phyloP scores from a whole-genome alignment of 2,113 vertebrate genomes.

The Lagopus leucura region DNA sequence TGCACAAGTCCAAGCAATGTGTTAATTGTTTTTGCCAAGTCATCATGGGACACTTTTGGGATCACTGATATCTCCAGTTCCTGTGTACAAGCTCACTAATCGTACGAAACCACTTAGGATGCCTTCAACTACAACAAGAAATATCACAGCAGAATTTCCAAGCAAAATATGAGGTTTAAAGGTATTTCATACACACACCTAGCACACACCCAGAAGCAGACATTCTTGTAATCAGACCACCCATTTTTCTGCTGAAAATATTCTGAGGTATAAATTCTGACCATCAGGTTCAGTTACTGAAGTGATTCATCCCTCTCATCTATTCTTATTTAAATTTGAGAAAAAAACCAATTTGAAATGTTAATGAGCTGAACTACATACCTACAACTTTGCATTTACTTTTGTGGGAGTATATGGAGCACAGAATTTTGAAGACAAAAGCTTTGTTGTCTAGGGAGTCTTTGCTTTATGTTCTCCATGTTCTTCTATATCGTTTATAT shows the following conservation, averaged over 20 bases:
- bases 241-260: not conserved
- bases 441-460: not conserved
- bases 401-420: not conserved
- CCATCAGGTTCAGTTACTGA: not conserved
- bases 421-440: not conserved
- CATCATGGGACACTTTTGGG: not conserved
- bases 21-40: not conserved
- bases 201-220: not conserved
- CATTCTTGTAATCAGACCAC: not conserved
- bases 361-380: not conserved
- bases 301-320: not conserved
- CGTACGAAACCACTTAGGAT: not conserved
- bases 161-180: not conserved
- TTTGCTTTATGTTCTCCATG: not conserved
- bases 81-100: not conserved
- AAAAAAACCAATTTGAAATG: not conserved
- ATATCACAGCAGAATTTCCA: not conserved
- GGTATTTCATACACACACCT: not conserved
- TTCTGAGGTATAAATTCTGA: not conserved
- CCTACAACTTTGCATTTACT: not conserved
- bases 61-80: not conserved
- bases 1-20: not conserved
- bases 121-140: not conserved
- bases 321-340: not conserved
- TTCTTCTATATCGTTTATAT: not conserved